phyloP scores from a whole-genome alignment of 2,888 invertebrate genomes.

The Villa cingulata region DNA sequence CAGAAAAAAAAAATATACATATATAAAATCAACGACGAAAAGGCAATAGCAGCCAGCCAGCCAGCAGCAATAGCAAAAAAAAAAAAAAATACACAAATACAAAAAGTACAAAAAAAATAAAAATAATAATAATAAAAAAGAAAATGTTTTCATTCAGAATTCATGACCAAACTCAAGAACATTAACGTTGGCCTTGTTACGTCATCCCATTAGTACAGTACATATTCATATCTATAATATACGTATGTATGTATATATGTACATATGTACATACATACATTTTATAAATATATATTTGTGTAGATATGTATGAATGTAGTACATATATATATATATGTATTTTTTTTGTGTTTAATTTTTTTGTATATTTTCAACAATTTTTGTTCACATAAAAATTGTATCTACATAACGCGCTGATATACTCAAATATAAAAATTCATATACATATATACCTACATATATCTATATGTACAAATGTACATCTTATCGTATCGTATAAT shows the following conservation, averaged over 20 bases:
- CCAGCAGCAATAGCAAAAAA: no score
- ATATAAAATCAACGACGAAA: no score
- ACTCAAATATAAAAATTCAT: neutral
- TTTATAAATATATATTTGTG: no score
- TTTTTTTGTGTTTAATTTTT: neutral
- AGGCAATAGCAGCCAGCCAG: neutral
- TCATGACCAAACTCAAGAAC: constrained; percentile 16
- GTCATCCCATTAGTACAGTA: neutral
- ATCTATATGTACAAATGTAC: no score
- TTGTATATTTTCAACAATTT: neutral
- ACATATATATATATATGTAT: neutral
- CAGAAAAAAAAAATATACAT: no score
- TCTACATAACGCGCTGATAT: neutral
- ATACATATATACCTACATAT: neutral
- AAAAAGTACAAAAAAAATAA: neutral
- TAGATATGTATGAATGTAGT: no score
- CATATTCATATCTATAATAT: no score
- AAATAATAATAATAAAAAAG: neutral
- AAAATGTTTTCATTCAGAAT: constrained; percentile 8
- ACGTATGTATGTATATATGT: no score
- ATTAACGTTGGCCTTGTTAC: constrained; percentile 14
- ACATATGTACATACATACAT: no score
- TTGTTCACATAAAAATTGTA: neutral
- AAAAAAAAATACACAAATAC: no score
- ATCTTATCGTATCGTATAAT: no score